Percentiles rank a stretch among this genome's conserved stretches.
These are phyloP conservation scores for Aleadryas rufinucha DNA, from an alignment of 2,113 vertebrate genomes.

Conservation along the genomic window DNA sequence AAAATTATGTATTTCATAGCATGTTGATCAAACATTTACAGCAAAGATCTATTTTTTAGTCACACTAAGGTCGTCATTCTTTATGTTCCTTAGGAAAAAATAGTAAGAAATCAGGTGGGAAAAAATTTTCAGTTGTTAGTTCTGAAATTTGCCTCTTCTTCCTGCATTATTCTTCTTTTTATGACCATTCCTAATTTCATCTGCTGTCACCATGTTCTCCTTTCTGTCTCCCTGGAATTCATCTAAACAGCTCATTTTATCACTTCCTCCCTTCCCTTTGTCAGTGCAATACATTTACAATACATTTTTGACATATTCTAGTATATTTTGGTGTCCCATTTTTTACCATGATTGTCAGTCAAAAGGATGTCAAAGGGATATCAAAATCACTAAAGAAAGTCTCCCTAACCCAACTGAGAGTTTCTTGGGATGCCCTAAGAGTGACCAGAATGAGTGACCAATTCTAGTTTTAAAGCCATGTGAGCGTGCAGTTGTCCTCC, in stretches of 20 bases:
- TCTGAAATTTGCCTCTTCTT: background rate
- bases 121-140: background rate
- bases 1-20: background rate
- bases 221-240: background rate
- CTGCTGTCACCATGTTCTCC: background rate
- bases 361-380: background rate
- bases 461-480: background rate
- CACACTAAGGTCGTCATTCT: background rate
- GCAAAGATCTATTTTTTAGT: background rate
- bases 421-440: background rate
- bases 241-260: background rate
- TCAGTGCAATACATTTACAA: background rate
- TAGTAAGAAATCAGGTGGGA: background rate
- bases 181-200: background rate
- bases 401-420: background rate
- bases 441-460: background rate
- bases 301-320: background rate
- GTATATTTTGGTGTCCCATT: background rate
- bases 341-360: background rate
- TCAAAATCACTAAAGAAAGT: background rate
- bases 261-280: background rate
- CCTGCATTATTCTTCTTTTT: background rate
- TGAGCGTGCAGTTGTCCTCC: background rate
- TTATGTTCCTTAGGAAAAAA: background rate
- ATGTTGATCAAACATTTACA: background rate